Evolutionary conservation across 1,140 invertebrate species (phyloP), one percentile per base, ranked within the genome.

Genomic region (Cydia strobilella): DNA sequence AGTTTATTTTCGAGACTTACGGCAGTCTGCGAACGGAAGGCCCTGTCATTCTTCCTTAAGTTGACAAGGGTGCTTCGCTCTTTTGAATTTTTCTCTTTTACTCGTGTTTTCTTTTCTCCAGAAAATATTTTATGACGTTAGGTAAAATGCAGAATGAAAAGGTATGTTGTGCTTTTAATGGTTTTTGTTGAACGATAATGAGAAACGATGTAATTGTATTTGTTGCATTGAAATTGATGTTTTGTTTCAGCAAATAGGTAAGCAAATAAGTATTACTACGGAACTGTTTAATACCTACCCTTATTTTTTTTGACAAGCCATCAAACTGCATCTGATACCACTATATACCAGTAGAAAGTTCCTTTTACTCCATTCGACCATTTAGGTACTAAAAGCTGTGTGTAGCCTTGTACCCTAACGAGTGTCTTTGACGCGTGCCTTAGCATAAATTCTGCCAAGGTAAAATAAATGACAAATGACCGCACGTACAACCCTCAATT

Each of bases 11-110:
- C 65, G 15, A 35, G 65, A 69, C 65, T 39, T 39, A 69, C 31
- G 35, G 65, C 65, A 18, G 65, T 23, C 65, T 69, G n/a, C 65
- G 59, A 20, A 13, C 73, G 80, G 77, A 81, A 81, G 75, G 74
- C 72, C 74, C 66, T 77, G 80, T 81, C 80, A 79, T 76, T 76
- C 76, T 79, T 75, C 73, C 75, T 77, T 31, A 74, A 65, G 62
- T 77, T 79, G 80, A 81, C 76, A 75, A 81, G 80, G 76, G 77
- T 79, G 35, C 65, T 69, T 69, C 65, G 65, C 35, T 18, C 65
- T 69, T 66, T 69, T 69, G 65, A 69, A 35, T 69, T 69, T 69
- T 69, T 69, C 31, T 35, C 65, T 69, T 69, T 69, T 10, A 69
- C 27, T 69, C 65, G 27, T 69, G 65, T 69, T 69, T 69, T 69